Evolutionary conservation across 1,140 invertebrate species (phyloP).

Genomic region (Dolichoris vasculosae): DNA sequence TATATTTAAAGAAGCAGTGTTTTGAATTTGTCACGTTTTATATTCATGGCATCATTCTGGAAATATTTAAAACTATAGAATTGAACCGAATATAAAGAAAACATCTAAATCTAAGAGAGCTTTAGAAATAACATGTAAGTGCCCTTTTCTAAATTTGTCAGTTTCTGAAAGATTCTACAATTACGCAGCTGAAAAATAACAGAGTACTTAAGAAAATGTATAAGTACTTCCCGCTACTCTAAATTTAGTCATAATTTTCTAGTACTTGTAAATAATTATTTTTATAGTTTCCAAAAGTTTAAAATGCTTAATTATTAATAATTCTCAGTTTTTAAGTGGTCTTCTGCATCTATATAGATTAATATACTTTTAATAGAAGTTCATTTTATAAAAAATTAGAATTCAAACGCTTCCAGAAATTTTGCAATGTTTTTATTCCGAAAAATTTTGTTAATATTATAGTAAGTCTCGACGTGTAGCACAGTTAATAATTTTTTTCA

Average conservation of each 20-base stretch:
- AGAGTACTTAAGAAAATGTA: neutral
- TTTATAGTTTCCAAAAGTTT: neutral
- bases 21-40: too few species aligned
- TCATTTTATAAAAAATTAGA: neutral
- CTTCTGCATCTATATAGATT: neutral
- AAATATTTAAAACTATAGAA: too few species aligned
- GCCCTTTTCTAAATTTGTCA: neutral
- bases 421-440: neutral
- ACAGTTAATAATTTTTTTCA: neutral
- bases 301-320: neutral
- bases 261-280: neutral
- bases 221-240: neutral
- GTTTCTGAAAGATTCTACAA: neutral
- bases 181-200: neutral
- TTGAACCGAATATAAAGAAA: too few species aligned
- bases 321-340: neutral
- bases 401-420: neutral
- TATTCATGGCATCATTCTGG: too few species aligned
- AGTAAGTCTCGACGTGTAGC: neutral
- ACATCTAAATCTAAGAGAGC: neutral
- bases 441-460: neutral
- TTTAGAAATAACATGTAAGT: neutral
- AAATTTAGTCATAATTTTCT: slow-evolving; percentile 1
- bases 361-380: neutral
- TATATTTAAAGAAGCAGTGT: too few species aligned